Evolutionary conservation across 2,797 vertebrate species (phyloP), one percentile per base, ranked within the genome.

Genomic region (Microcaecilia unicolor): DNA sequence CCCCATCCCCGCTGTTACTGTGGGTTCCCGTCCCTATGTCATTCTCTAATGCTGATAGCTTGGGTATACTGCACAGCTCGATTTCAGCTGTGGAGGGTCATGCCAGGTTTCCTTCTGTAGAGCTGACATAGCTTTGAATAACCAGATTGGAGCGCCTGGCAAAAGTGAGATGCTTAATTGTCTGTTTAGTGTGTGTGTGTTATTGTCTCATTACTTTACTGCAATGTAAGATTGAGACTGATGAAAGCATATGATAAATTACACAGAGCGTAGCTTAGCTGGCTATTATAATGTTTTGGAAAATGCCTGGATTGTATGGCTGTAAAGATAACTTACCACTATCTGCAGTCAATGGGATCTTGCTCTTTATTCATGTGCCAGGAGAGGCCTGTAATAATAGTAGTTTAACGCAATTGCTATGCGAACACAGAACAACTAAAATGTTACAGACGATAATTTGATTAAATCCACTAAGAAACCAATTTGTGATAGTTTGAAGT

Each of bases 301-400:
- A 54, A 52, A 56, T 35, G 40, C 34, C 29, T 43, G 25, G 41
- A 26, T 48, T 52, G 5, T 7, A 18, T 0, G 0, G 25, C 56
- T 67, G 69, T 49, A 51, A 51, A 61, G 58, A 48, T 18, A 34
- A 37, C 37, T 18, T 3, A 11, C 15, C 25, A n/a, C 25, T 56
- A 20, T 48, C 47, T 48, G 2, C 23, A 30, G 21, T 16, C 42
- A 59, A 27, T 4, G 2, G 45, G 41, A 22, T 37, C 25, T 5
- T 11, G 34, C 13, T 58, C 64, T 55, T 61, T 34, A 46, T 58
- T 50, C 26, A 9, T 1, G 8, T 43, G 48, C 45, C 42, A 50
- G 10, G 31, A 6, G 0, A 17, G 9, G 2, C 14, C 31, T 18
- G 15, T 31, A 42, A 29, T 44, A 46, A 58, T 63, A 45, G 40